These are phyloP conservation scores for Nymphalis c-album DNA, from an alignment of 2,888 invertebrate genomes.

Conservation along the genomic window DNA sequence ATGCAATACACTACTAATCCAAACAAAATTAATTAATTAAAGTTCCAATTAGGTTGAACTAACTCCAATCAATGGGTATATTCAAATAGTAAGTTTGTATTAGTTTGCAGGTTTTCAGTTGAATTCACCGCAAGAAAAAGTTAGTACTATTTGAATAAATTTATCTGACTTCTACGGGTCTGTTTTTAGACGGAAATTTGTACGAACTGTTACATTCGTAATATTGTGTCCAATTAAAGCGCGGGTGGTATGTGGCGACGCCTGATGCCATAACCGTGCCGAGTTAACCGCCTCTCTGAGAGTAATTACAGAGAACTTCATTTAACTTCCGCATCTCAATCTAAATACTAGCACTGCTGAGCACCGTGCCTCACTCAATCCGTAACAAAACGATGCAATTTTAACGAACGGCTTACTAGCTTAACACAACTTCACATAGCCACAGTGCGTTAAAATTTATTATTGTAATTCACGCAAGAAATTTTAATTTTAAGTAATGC, in stretches of 20 bases:
- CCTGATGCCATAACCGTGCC: constrained; percentile 68
- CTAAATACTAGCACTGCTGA: constrained; percentile 74
- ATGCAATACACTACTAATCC: not conserved
- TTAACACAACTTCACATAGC: not conserved
- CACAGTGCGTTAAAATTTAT: not conserved
- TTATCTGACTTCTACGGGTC: not conserved
- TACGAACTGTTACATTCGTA: constrained; percentile 41
- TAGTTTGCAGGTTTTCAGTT: constrained; percentile 38
- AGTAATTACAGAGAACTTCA: constrained; percentile 78
- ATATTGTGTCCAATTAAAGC: constrained; percentile 59
- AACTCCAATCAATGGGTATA: constrained; percentile 40
- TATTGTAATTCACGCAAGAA: not conserved
- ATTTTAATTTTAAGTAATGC: too few species aligned
- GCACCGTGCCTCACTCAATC: constrained; percentile 70
- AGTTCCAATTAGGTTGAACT: constrained; percentile 40
- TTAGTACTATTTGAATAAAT: constrained; percentile 9
- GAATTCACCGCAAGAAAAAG: constrained; percentile 33
- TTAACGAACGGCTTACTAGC: constrained; percentile 58
- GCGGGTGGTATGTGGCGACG: constrained; percentile 51
- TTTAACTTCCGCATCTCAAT: constrained; percentile 76
- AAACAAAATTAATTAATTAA: constrained; percentile 29
- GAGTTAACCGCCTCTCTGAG: constrained; percentile 72
- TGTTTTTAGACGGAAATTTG: not conserved
- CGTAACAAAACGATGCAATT: constrained; percentile 74
- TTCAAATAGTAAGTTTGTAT: constrained; percentile 39